Evolutionary conservation across 2,888 invertebrate species (phyloP).

Genomic region (Portevinia maculata): DNA sequence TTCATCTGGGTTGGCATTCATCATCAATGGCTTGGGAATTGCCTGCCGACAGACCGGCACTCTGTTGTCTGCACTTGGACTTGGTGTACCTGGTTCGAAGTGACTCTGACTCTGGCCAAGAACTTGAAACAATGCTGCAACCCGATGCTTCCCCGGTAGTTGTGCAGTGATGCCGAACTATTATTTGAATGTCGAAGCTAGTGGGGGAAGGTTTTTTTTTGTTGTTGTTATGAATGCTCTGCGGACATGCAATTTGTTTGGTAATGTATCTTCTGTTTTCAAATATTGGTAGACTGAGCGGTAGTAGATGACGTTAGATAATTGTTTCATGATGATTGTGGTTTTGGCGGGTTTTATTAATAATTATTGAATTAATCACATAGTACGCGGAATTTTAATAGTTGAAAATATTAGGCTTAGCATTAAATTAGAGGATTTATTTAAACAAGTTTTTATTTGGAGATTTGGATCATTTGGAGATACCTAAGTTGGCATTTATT

Average conservation of each 20-base stretch:
- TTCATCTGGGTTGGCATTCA: conserved; percentile 67
- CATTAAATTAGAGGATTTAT: too few species aligned
- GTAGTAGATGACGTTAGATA: conserved; percentile 17
- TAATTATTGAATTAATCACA: too few species aligned
- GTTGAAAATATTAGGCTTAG: too few species aligned
- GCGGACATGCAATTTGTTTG: conserved; percentile 37
- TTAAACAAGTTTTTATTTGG: too few species aligned
- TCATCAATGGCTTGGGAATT: conserved; percentile 57
- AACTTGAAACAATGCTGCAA: conserved; percentile 67
- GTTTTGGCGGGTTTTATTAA: too few species aligned
- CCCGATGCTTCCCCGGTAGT: conserved; percentile 33
- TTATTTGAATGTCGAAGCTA: conserved; percentile 25
- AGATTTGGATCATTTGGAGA: too few species aligned
- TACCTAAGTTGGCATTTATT: too few species aligned
- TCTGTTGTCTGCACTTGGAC: conserved; percentile 58
- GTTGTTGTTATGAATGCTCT: conserved; percentile 6
- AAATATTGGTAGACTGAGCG: background rate
- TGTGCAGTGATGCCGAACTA: conserved; percentile 51
- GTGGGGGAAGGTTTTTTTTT: conserved; percentile 2
- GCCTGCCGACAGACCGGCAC: conserved; percentile 39
- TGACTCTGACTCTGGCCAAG: conserved; percentile 47
- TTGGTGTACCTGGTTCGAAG: conserved; percentile 26
- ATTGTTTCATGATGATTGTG: conserved; percentile 18
- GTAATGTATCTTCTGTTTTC: background rate
- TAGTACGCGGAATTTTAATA: too few species aligned